Evolutionary conservation across 2,888 invertebrate species (phyloP).

Genomic region (Physocephala rufipes): DNA sequence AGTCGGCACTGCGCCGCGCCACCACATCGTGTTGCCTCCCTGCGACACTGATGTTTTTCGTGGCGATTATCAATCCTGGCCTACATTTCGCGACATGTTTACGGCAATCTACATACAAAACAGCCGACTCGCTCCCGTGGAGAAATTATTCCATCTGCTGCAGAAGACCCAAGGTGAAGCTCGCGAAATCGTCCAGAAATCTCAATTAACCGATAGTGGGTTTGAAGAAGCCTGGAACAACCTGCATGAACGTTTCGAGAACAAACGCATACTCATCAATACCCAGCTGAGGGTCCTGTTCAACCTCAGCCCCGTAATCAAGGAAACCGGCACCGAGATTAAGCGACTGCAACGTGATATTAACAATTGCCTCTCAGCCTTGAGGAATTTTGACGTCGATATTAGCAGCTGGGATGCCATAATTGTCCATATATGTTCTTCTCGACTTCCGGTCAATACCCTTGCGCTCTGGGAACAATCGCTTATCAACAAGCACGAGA

Average conservation of each 20-base stretch:
- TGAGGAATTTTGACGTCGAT: not conserved
- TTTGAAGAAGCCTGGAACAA: conserved; percentile 3
- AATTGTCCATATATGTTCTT: not conserved
- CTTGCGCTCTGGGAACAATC: not conserved
- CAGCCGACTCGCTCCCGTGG: not conserved
- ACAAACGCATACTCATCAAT: conserved; percentile 24
- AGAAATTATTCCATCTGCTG: not conserved
- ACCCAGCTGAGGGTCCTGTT: not conserved
- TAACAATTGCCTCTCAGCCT: not conserved
- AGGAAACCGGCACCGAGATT: not conserved
- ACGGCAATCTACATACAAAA: not conserved
- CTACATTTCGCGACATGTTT: not conserved
- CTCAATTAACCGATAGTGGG: conserved; percentile 2
- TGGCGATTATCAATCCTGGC: conserved; percentile 2
- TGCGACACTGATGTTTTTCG: conserved; percentile 11
- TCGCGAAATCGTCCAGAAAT: not conserved
- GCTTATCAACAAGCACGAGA: too few species aligned
- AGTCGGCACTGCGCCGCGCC: not conserved
- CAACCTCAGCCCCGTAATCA: not conserved
- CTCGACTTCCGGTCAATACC: not conserved
- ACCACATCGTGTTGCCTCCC: not conserved
- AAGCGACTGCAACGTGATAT: not conserved
- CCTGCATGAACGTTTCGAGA: conserved; percentile 28
- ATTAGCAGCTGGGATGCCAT: not conserved
- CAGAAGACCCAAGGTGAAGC: not conserved